Percentiles rank a stretch among this genome's conserved stretches.
Conservation (phyloP, 2,113 vertebrate species). For the Phrynosoma platyrhinos region DNA sequence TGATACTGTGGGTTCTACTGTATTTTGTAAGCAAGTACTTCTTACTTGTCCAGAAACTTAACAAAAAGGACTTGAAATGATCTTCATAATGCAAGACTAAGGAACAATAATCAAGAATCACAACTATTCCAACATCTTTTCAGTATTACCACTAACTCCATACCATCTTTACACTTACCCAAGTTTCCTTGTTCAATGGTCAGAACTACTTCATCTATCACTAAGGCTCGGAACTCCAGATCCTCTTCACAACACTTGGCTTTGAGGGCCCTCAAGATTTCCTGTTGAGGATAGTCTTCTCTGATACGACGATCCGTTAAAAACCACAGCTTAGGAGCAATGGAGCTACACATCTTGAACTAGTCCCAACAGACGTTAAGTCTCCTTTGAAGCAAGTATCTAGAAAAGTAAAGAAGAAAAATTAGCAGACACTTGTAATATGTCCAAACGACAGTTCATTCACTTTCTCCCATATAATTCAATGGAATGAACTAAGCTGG, state of each 20-base stretch:
- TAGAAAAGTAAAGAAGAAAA: conserved; percentile 60
- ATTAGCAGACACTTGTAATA: conserved; percentile 22
- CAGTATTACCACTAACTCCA: background rate
- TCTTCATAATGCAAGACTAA: background rate
- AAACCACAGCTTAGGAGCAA: conserved; percentile 83
- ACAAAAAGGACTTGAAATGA: background rate
- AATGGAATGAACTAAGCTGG: background rate
- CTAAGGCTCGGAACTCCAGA: conserved; percentile 79
- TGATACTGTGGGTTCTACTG: background rate
- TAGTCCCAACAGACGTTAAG: conserved; percentile 59
- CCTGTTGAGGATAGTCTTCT: conserved; percentile 85
- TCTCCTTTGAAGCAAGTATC: conserved; percentile 60
- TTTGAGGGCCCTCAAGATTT: conserved; percentile 82
- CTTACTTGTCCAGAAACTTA: background rate
- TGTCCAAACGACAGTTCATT: background rate
- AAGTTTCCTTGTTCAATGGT: conserved; percentile 84
- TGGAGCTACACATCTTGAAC: conserved; percentile 84
- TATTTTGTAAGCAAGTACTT: background rate
- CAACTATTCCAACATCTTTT: background rate
- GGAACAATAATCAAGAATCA: background rate
- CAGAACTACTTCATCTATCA: conserved; percentile 85
- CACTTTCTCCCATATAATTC: background rate
- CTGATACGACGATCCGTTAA: conserved; percentile 85
- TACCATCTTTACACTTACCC: conserved; percentile 72
- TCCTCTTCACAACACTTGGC: conserved; percentile 85